These are phyloP conservation scores for Caloenas nicobarica DNA, from an alignment of 2,113 vertebrate species.

Conservation along the genomic window DNA sequence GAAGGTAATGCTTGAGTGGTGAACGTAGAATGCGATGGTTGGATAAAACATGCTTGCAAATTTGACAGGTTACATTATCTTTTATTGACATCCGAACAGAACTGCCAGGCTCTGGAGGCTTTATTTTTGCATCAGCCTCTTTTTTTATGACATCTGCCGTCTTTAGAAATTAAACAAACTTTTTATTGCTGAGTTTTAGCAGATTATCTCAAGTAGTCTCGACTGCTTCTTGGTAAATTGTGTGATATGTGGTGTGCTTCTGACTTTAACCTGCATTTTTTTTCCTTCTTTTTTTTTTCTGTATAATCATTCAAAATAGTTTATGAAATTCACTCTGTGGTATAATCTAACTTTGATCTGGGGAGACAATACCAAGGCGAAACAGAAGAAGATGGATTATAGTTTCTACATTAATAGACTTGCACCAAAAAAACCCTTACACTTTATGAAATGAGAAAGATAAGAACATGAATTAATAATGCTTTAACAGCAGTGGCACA, in stretches of 20 bases:
- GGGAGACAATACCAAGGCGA: conserved; percentile 17
- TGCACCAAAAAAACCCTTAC: background rate
- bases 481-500: conserved; percentile 47
- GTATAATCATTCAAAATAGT: conserved; percentile 49
- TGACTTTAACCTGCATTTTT: conserved; percentile 30
- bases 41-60: conserved; percentile 60
- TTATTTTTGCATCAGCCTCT: conserved; percentile 52
- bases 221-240: conserved; percentile 28
- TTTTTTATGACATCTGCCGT: conserved; percentile 58
- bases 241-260: background rate
- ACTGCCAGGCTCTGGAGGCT: conserved; percentile 51
- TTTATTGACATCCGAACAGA: conserved; percentile 64
- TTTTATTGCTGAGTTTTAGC: conserved; percentile 51
- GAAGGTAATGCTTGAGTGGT: conserved; percentile 59
- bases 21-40: conserved; percentile 44
- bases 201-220: conserved; percentile 37
- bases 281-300: background rate
- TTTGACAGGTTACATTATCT: conserved; percentile 70
- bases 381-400: conserved; percentile 58
- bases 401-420: conserved; percentile 47
- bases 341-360: conserved; percentile 56
- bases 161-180: conserved; percentile 65
- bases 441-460: conserved; percentile 56
- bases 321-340: conserved; percentile 52
- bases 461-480: conserved; percentile 67